Percentiles rank a stretch among this genome's conserved stretches.
These are phyloP conservation scores for Rotaria macrura DNA, from an alignment of 2,888 invertebrate genomes.

Conservation along the genomic window DNA sequence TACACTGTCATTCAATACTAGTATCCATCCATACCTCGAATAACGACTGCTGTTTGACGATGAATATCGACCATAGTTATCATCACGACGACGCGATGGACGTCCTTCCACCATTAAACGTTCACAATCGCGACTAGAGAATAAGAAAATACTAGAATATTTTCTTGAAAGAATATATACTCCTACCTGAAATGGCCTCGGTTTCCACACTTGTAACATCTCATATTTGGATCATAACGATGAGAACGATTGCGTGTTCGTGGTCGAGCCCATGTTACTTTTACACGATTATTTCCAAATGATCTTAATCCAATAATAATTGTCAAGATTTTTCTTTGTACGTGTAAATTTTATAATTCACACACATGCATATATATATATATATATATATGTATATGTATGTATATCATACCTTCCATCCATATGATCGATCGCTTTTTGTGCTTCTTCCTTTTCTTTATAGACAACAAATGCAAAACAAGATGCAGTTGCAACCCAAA, in stretches of 20 bases:
- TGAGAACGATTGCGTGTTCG: conserved; percentile 23
- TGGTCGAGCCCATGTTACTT: conserved; percentile 30
- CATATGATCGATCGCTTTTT: conserved; percentile 69
- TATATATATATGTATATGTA: too few species aligned
- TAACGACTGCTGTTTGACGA: neutral
- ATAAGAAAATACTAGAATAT: too few species aligned
- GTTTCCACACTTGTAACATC: conserved; percentile 32
- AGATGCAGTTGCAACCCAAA: conserved; percentile 57
- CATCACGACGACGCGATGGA: conserved; percentile 12
- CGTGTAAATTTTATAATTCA: too few species aligned
- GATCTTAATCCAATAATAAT: neutral
- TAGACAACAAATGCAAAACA: conserved; percentile 58
- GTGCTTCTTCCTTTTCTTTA: conserved; percentile 56
- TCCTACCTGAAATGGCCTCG: conserved; percentile 29
- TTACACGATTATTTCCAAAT: conserved; percentile 21
- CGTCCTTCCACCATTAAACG: neutral
- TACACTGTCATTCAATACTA: neutral
- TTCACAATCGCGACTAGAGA: neutral
- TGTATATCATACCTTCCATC: conserved; percentile 57
- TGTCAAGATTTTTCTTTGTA: neutral
- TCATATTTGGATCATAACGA: conserved; percentile 33
- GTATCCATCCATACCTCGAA: conserved; percentile 4
- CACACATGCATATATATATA: too few species aligned
- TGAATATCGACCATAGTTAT: neutral
- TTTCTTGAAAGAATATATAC: too few species aligned